These are phyloP conservation scores for Capromys pilorides DNA, from an alignment of 2,797 vertebrate genomes.

Conservation along the genomic window DNA sequence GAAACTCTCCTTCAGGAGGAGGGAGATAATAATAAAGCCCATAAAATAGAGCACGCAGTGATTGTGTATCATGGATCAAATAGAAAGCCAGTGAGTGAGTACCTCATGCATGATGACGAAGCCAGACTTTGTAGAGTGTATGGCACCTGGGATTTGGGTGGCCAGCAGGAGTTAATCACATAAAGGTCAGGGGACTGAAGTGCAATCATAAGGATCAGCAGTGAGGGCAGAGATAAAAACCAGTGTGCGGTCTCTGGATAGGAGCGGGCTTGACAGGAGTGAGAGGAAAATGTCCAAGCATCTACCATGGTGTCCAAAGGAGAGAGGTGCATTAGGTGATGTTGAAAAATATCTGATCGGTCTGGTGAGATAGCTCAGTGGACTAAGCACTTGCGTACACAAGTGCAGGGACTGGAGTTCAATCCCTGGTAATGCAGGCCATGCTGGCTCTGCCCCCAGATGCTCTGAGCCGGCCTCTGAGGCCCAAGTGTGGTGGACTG, in stretches of 20 bases:
- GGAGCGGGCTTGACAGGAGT: neutral
- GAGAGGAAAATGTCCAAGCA: neutral
- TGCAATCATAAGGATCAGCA: neutral
- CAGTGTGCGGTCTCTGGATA: neutral
- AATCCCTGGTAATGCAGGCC: too few relatives aligned
- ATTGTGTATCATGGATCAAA: neutral
- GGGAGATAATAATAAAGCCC: neutral
- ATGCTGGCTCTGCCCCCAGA: too few relatives aligned
- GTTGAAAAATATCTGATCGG: neutral
- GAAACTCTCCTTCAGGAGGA: neutral
- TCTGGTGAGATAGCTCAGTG: too few relatives aligned
- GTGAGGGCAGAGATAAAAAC: neutral
- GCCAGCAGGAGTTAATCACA: neutral
- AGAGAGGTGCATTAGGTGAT: neutral
- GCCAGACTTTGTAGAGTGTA: neutral
- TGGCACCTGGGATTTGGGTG: neutral
- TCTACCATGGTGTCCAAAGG: neutral
- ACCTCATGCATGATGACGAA: neutral
- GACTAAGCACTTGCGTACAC: too few relatives aligned
- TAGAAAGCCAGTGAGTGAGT: neutral
- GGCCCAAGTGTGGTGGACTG: too few relatives aligned
- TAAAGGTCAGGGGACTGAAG: neutral
- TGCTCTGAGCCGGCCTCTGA: too few relatives aligned
- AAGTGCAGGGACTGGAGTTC: too few relatives aligned
- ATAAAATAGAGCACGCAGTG: neutral